Evolutionary conservation across 1,140 invertebrate genomes (phyloP).

Genomic region (Apocrypta bakeri): DNA sequence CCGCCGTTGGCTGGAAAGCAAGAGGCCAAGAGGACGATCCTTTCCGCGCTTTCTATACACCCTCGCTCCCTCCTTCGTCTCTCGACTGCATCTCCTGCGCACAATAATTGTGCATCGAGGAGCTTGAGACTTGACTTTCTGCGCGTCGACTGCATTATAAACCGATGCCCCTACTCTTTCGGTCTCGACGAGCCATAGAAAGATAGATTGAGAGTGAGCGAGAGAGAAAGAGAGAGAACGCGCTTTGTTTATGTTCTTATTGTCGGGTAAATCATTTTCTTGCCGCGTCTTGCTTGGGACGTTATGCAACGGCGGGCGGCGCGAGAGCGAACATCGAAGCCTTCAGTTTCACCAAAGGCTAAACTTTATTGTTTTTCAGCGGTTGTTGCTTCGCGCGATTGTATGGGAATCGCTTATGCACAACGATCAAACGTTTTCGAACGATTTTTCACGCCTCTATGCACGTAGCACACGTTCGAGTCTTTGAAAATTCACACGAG

Average conservation of each 20-base stretch:
- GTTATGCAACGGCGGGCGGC: conserved; percentile 13
- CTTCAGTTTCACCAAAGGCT: not conserved
- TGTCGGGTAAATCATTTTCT: conserved; percentile 50
- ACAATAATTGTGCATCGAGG: conserved; percentile 45
- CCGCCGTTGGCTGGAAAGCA: conserved; percentile 62
- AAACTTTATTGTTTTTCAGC: conserved; percentile 39
- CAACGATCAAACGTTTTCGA: not conserved
- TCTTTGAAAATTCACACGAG: not conserved
- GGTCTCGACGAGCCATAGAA: not conserved
- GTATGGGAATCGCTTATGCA: conserved; percentile 47
- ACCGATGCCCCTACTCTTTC: not conserved
- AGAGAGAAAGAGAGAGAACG: not conserved
- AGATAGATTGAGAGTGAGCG: too few species aligned
- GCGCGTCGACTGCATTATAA: not conserved
- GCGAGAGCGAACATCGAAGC: conserved; percentile 15
- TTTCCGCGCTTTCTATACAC: conserved; percentile 67
- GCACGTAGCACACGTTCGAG: not conserved
- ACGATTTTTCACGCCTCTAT: not conserved
- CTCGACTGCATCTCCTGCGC: conserved; percentile 9
- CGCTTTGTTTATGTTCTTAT: conserved; percentile 49
- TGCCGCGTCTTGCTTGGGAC: not conserved
- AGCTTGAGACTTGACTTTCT: not conserved
- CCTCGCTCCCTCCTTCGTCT: not conserved
- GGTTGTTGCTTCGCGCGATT: too few species aligned
- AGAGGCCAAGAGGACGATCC: conserved; percentile 71